Conservation (phyloP, 2,888 invertebrate species). For the Thymelicus sylvestris region DNA sequence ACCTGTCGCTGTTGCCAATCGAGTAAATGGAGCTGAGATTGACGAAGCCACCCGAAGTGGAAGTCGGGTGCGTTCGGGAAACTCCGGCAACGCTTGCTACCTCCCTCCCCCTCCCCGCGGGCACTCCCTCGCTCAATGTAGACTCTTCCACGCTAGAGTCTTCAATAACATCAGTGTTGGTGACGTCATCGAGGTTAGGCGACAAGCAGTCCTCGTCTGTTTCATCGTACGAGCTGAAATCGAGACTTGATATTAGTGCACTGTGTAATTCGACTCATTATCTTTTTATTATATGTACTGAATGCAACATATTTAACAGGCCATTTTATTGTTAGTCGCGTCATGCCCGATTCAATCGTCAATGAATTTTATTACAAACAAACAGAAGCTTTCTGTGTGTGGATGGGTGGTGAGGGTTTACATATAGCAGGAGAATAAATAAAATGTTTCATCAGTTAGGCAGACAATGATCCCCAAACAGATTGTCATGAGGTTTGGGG, state of each 20-base stretch:
- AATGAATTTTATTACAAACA: constrained; percentile 66
- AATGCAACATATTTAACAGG: constrained; percentile 72
- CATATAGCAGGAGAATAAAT: constrained; percentile 62
- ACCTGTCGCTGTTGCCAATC: constrained; percentile 64
- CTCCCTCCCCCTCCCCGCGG: constrained; percentile 45
- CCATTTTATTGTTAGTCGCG: constrained; percentile 71
- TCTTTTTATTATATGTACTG: constrained; percentile 67
- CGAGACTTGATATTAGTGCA: constrained; percentile 17
- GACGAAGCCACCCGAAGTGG: constrained; percentile 64
- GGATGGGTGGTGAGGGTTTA: constrained; percentile 48
- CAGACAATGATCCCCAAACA: constrained; percentile 76
- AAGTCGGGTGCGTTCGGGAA: constrained; percentile 47
- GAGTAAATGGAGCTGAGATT: constrained; percentile 80
- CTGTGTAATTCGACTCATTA: constrained; percentile 1
- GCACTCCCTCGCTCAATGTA: constrained; percentile 67
- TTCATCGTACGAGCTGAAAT: constrained; percentile 88
- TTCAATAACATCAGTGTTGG: constrained; percentile 76
- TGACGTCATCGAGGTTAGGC: constrained; percentile 87
- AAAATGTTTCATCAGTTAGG: constrained; percentile 79
- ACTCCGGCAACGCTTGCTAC: constrained; percentile 45
- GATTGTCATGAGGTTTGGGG: constrained; percentile 52
- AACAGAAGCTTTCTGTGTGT: constrained; percentile 70
- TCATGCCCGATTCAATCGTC: constrained; percentile 68
- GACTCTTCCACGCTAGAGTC: constrained; percentile 79
- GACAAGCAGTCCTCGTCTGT: constrained; percentile 88